A percentile compares a stretch with the other conserved stretches of the same genome.
phyloP scores from a whole-genome alignment of 2,888 invertebrate genomes.

The Pantelozetes paolii region DNA sequence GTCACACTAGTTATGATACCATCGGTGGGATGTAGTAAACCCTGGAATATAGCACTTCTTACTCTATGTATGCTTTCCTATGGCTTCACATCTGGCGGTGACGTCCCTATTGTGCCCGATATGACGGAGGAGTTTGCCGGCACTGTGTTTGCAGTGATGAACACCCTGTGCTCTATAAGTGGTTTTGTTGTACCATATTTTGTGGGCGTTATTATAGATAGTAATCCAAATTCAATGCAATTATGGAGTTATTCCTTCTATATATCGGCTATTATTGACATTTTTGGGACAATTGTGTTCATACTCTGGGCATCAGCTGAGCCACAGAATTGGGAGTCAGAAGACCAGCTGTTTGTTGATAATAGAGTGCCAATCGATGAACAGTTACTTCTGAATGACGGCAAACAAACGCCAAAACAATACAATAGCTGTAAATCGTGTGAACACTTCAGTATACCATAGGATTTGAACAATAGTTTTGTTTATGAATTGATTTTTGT shows the following conservation, averaged over 20 bases:
- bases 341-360: background rate
- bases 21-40: constrained; percentile 18
- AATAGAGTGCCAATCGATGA: background rate
- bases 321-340: constrained; percentile 32
- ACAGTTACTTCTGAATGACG: too few relatives aligned
- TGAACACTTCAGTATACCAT: too few relatives aligned
- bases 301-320: constrained; percentile 24
- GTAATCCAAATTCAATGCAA: constrained; percentile 28
- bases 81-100: constrained; percentile 41
- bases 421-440: too few relatives aligned
- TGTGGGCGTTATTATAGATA: constrained; percentile 38
- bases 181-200: constrained; percentile 40
- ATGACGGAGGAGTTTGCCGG: constrained; percentile 38
- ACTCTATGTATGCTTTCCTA: constrained; percentile 36
- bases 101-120: constrained; percentile 37
- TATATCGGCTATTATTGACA: constrained; percentile 35
- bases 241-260: constrained; percentile 39
- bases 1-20: constrained; percentile 19
- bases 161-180: constrained; percentile 27
- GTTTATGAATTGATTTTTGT: too few relatives aligned
- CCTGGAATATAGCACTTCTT: constrained; percentile 15
- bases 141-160: constrained; percentile 39
- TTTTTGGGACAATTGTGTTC: constrained; percentile 34
- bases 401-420: too few relatives aligned
- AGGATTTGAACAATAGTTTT: too few relatives aligned